phyloP scores from a whole-genome alignment of 35 echinoderm and acorn worm genomes.

The Patiria miniata region DNA sequence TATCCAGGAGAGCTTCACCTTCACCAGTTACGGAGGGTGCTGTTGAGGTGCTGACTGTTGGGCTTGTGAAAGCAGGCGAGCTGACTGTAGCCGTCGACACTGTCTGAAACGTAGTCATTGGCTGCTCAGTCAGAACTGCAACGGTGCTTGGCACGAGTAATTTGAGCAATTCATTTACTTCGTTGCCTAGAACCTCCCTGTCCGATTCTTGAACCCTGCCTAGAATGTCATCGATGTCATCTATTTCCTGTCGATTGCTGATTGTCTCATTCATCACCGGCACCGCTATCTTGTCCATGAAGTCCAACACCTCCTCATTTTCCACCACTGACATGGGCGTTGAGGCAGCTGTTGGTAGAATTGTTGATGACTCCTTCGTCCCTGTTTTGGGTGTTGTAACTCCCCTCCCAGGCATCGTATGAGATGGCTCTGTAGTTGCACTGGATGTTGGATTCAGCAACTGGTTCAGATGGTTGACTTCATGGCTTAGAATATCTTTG shows the following conservation, averaged over 20 bases:
- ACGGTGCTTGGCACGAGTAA: background rate
- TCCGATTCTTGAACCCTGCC: background rate
- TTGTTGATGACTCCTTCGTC: background rate
- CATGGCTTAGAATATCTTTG: conserved; percentile 1
- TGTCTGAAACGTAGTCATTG: too few species aligned
- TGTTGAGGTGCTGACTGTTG: too few species aligned
- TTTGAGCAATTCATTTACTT: background rate
- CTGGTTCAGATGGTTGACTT: background rate
- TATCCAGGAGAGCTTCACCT: too few species aligned
- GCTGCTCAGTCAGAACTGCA: background rate
- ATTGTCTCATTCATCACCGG: background rate
- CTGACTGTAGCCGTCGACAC: too few species aligned
- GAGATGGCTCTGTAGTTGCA: too few species aligned
- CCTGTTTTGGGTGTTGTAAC: background rate
- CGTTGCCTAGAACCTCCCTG: background rate
- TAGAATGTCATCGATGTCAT: background rate
- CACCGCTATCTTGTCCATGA: background rate
- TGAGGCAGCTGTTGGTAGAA: background rate
- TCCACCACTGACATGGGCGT: background rate
- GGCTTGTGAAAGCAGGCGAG: too few species aligned
- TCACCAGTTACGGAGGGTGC: too few species aligned
- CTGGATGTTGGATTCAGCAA: background rate
- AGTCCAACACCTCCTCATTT: background rate
- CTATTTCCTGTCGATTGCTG: background rate
- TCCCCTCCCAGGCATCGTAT: too few species aligned